These are phyloP conservation scores for Pseudocheirus occidentalis DNA, from an alignment of 2,797 vertebrate genomes.

Conservation along the genomic window DNA sequence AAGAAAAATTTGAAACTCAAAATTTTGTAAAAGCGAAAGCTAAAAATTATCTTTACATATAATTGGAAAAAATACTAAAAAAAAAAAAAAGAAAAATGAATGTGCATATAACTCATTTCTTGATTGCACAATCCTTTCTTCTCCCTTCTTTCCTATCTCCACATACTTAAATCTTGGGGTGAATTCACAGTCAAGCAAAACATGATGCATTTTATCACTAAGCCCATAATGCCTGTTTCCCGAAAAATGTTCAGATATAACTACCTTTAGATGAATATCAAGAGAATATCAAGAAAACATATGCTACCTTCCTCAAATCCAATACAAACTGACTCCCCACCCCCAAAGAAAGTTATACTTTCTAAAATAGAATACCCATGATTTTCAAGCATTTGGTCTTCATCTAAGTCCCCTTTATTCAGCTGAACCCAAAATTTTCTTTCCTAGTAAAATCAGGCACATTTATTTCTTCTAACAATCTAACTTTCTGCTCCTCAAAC, in stretches of 20 bases:
- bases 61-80: background rate
- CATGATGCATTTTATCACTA: background rate
- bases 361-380: background rate
- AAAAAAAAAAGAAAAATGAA: background rate
- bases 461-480: background rate
- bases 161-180: background rate
- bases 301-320: background rate
- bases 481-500: background rate
- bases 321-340: background rate
- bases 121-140: background rate
- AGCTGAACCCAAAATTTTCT: background rate
- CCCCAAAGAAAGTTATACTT: background rate
- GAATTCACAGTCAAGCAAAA: background rate
- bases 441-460: background rate
- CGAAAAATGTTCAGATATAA: background rate
- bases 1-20: background rate
- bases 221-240: conserved; percentile 2
- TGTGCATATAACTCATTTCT: background rate
- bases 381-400: background rate
- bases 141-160: background rate
- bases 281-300: background rate
- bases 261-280: conserved; percentile 21
- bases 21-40: background rate
- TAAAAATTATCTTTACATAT: background rate
- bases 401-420: background rate